Evolutionary conservation across 2,888 invertebrate genomes (phyloP).

Genomic region (Cantharis rustica): DNA sequence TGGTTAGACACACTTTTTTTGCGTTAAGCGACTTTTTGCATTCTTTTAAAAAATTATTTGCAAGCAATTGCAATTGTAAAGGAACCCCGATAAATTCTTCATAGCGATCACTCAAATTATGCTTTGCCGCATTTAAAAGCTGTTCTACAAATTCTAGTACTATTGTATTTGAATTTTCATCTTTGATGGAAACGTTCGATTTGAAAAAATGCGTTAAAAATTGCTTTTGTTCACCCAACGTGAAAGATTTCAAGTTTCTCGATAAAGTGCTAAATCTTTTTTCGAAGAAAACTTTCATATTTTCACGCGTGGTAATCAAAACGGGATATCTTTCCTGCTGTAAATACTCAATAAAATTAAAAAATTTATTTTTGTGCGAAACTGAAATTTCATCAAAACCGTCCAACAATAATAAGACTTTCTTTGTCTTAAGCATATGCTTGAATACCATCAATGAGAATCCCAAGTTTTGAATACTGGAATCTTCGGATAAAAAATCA

Average conservation of each 20-base stretch:
- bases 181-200: background rate
- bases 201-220: background rate
- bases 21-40: too few species aligned
- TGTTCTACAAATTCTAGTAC: background rate
- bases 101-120: background rate
- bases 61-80: background rate
- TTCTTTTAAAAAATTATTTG: background rate
- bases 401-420: constrained; percentile 3
- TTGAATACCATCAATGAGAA: background rate
- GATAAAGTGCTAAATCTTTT: background rate
- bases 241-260: background rate
- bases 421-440: background rate
- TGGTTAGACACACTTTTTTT: too few species aligned
- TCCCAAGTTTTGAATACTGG: background rate
- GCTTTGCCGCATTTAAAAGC: background rate
- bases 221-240: background rate
- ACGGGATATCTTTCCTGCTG: background rate
- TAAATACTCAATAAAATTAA: background rate
- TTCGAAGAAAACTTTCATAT: background rate
- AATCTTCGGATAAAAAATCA: background rate
- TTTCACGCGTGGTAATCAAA: background rate
- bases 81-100: background rate
- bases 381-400: constrained; percentile 10
- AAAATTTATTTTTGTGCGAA: background rate
- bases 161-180: background rate